Evolutionary conservation across 2,113 vertebrate species (phyloP).

Genomic region (Steatornis caripensis): DNA sequence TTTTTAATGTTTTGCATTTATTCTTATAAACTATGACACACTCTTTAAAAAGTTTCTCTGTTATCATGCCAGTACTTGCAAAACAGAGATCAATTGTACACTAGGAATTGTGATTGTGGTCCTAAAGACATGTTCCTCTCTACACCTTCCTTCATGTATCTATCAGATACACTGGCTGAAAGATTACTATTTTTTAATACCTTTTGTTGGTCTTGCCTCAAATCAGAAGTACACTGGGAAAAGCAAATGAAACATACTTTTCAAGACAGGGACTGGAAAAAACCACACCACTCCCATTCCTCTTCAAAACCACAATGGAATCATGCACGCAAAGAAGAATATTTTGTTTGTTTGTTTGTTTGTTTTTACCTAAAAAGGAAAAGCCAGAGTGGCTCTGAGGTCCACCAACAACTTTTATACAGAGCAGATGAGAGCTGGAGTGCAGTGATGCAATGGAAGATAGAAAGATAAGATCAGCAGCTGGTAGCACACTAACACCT

Average conservation of each 20-base stretch:
- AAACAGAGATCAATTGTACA: neutral
- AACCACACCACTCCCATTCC: neutral
- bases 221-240: neutral
- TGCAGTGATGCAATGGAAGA: neutral
- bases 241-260: neutral
- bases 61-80: neutral
- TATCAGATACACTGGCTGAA: neutral
- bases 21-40: neutral
- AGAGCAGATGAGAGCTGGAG: neutral
- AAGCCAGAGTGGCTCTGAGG: neutral
- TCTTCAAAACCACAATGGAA: constrained; percentile 6
- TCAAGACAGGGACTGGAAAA: neutral
- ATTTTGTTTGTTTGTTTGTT: constrained; percentile 35
- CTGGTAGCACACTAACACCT: neutral
- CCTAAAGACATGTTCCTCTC: neutral
- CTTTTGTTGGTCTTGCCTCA: neutral
- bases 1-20: neutral
- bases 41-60: neutral
- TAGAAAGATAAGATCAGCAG: neutral
- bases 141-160: neutral
- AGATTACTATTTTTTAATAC: neutral
- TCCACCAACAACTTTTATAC: neutral
- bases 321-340: neutral
- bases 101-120: neutral
- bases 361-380: constrained; percentile 33